Evolutionary conservation across 1,140 invertebrate genomes (phyloP).

Genomic region (Aporrectodea caliginosa): DNA sequence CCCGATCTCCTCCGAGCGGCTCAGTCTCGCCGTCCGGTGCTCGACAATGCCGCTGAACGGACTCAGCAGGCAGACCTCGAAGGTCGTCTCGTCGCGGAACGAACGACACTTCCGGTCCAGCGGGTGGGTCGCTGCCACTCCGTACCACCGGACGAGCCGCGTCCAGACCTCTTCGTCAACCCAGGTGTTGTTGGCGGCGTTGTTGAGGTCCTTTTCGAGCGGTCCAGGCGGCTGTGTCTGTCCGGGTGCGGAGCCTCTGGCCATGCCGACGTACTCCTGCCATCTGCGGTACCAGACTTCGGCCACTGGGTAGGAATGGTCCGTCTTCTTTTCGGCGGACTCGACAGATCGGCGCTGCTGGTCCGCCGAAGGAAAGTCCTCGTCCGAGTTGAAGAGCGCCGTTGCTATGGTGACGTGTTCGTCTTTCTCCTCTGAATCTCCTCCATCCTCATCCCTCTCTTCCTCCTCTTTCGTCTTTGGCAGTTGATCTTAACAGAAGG

Average conservation of each 20-base stretch:
- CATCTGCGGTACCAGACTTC: slow-evolving; percentile 23
- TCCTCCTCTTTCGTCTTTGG: too few relatives aligned
- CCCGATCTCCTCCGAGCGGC: slow-evolving; percentile 26
- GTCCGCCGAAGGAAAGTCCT: too few relatives aligned
- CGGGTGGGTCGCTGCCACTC: slow-evolving; percentile 15
- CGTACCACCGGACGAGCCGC: slow-evolving; percentile 23
- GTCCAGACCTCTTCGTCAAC: slow-evolving; percentile 22
- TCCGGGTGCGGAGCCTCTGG: slow-evolving; percentile 11
- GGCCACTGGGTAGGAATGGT: too few relatives aligned
- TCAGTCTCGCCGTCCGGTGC: slow-evolving; percentile 19
- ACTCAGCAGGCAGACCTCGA: slow-evolving; percentile 27
- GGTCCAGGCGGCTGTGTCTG: slow-evolving; percentile 11
- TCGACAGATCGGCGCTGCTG: too few relatives aligned
- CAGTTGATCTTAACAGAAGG: too few relatives aligned
- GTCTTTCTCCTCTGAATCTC: too few relatives aligned
- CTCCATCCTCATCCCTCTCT: too few relatives aligned
- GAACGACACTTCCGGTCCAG: slow-evolving; percentile 23
- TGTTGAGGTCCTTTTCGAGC: slow-evolving; percentile 26
- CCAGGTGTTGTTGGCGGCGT: slow-evolving; percentile 24
- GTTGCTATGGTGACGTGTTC: too few relatives aligned
- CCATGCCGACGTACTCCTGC: slow-evolving; percentile 21
- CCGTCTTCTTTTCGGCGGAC: too few relatives aligned
- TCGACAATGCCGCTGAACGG: slow-evolving; percentile 27
- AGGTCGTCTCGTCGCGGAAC: slow-evolving; percentile 26
- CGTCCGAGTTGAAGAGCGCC: too few relatives aligned